Base-by-base conservation (phyloP, 2,113 vertebrate species). In the Psephotus haematonotus region DNA sequence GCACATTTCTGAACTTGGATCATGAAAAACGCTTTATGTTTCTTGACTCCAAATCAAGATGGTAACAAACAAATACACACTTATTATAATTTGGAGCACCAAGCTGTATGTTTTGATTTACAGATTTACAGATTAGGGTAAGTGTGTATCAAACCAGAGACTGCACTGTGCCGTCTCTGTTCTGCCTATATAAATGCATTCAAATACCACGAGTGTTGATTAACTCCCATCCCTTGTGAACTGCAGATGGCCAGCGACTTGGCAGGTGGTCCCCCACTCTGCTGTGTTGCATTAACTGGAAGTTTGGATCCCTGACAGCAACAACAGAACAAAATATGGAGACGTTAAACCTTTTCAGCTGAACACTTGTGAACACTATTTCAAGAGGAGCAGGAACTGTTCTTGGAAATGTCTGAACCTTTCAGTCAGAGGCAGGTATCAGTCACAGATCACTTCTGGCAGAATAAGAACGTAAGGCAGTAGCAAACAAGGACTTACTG, bases 391-490 rank as follows among this genome's bases (percentile, higher is more conserved):
- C 24, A 37, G 29, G 19, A 82, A 55, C 9, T 23, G 8, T 10
- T 74, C 68, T 72, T 84, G 67, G 39, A 82, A 89, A 84, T 1
- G 3, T 23, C 35, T 68, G 65, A 91, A 72, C 19, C 27, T 72
- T 80, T 55, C 60, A 87, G 65, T 25, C 62, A 90, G 63, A 80
- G 46, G n/a, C 29, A 86, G 55, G n/a, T 27, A 50, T 47, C 1
- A 2, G 41, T 53, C 35, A 84, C 27, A 78, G 65, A 78, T 44
- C 19, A 17, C 43, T 69, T 44, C 86, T 78, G 47, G 12, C 74
- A 75, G 68, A 84, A 53, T 0, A 0, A 88, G 35, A 17, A 47
- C 0, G 1, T 60, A 39, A 83, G 1, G 1, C 3, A 12, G 46
- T 24, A 65, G 28, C 9, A 67, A 94, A 47, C 15, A 57, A 23